phyloP scores from a whole-genome alignment of 1,140 invertebrate species.

The Holotrichia oblita region DNA sequence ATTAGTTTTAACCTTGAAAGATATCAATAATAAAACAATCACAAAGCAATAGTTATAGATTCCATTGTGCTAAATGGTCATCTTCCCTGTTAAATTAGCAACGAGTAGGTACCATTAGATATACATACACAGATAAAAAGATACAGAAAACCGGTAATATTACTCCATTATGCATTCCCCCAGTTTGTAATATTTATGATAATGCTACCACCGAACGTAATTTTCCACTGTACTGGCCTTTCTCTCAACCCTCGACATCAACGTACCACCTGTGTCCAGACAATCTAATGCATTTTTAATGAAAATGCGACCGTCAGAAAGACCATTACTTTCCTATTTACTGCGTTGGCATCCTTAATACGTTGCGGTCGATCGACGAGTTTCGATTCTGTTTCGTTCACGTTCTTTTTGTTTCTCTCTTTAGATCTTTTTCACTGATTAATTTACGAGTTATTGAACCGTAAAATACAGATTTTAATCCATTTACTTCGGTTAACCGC shows the following conservation, averaged over 20 bases:
- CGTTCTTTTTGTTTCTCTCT: background rate
- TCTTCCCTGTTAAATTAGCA: background rate
- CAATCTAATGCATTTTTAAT: background rate
- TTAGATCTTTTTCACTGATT: background rate
- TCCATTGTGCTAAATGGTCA: background rate
- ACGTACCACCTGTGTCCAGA: background rate
- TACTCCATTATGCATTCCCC: conserved; percentile 2
- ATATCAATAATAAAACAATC: too few relatives aligned
- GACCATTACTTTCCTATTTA: background rate
- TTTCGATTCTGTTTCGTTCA: background rate
- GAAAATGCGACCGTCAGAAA: background rate
- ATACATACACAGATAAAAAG: too few relatives aligned
- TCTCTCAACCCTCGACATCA: background rate
- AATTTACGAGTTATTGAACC: background rate
- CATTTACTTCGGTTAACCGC: background rate
- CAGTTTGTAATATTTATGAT: conserved; percentile 9
- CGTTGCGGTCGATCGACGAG: background rate
- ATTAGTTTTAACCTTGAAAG: too few relatives aligned
- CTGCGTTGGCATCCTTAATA: background rate
- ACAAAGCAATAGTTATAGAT: background rate
- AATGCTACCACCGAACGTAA: background rate
- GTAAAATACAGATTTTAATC: background rate
- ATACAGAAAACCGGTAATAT: conserved; percentile 4
- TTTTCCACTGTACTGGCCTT: background rate
- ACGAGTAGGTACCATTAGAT: too few relatives aligned